Conservation (phyloP, 2,888 invertebrate species). For the Nemoura dubitans region DNA sequence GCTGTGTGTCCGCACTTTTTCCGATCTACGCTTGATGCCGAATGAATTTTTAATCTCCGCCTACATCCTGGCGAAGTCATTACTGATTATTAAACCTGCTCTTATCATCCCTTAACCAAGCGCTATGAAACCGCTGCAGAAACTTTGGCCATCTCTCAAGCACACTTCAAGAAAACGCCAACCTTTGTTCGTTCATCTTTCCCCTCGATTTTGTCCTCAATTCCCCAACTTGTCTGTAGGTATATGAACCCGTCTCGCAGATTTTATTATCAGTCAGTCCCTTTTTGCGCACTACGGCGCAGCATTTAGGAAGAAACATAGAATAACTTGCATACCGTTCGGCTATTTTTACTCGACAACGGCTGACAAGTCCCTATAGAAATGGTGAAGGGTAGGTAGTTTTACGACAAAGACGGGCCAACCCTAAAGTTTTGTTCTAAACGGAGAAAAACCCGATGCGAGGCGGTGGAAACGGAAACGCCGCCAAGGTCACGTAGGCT, state of each 20-base stretch:
- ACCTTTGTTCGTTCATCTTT: background rate
- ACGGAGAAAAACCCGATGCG: background rate
- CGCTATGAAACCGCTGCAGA: background rate
- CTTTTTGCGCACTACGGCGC: no score
- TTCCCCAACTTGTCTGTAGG: background rate
- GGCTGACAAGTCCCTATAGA: background rate
- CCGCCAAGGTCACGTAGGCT: no score
- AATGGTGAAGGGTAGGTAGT: background rate
- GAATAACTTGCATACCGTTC: conserved; percentile 1
- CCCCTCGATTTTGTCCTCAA: background rate
- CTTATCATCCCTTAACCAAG: background rate
- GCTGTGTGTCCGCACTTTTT: background rate
- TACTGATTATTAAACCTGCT: no score
- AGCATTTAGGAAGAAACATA: no score
- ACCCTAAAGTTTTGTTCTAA: background rate
- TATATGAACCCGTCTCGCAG: background rate
- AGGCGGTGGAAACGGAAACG: background rate
- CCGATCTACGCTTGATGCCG: background rate
- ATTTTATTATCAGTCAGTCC: no score
- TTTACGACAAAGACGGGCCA: background rate
- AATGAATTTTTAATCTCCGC: background rate
- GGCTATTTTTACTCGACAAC: background rate
- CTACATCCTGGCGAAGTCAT: no score
- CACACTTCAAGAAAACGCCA: background rate
- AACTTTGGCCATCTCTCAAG: background rate